Base-by-base conservation (phyloP, 2,888 invertebrate genomes). In the Nasonovia ribisnigri region DNA sequence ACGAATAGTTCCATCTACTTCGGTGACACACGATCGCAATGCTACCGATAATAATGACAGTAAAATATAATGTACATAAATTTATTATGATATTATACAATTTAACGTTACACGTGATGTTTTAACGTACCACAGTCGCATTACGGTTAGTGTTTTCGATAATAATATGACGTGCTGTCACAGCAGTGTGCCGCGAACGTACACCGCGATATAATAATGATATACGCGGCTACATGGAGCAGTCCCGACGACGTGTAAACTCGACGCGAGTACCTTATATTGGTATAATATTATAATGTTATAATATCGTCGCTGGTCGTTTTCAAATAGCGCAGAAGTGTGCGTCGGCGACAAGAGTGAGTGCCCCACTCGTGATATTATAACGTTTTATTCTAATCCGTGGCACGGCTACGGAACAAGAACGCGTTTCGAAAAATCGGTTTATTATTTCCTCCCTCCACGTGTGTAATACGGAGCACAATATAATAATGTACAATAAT, bases 281-380 rank as follows among this genome's bases (percentile, higher is more conserved):
- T 5, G 1, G 4, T 67, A 67, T 16, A n/a, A n/a, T n/a, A 36
- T 16, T 54, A 67, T 8, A 20, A 36, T 36, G 20, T 16, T 16
- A 29, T 60, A 29, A 57, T 57, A n/a, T 67, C 67, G n/a, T 8
- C 48, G 48, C 36, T 20, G 77, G 20, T 77, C 20, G 77, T 77
- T 77, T 77, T 16, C 67, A 6, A 67, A 67, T 10, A 46, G 46
- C 11, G 16, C 26, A n/a, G 77, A 84, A 67, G 54, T 24, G 77
- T 77, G 84, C 60, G 43, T 36, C 43, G 88, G 77, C 54, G 88
- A 77, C 87, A 88, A 48, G 88, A 92, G 36, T 43, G 92, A 88
- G 92, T 92, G 92, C 36, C 20, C 42, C 92, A 54, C 92, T 88
- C 87, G 48, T 51, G 87, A 48, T 51, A 91, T 51, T 20, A 20